These are phyloP conservation scores for Perca flavescens DNA, from an alignment of 2,113 vertebrate genomes.

Conservation along the genomic window DNA sequence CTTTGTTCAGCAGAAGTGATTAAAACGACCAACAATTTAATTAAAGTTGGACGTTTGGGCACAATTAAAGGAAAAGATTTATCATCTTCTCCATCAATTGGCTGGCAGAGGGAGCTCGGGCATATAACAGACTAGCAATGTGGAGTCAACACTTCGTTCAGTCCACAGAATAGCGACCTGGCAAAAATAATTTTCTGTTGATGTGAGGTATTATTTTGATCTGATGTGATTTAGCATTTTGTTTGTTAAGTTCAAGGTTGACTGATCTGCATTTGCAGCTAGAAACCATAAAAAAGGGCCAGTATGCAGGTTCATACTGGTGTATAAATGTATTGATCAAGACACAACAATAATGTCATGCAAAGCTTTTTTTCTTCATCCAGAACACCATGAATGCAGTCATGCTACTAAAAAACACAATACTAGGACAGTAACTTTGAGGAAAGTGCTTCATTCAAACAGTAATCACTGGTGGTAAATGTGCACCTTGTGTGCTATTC, in stretches of 20 bases:
- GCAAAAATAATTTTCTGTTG: not conserved
- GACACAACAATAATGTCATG: not conserved
- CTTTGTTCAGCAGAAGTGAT: constrained; percentile 37
- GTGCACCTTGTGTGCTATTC: constrained; percentile 27
- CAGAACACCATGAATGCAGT: not conserved
- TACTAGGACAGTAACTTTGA: not conserved
- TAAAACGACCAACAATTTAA: constrained; percentile 39
- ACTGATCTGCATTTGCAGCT: not conserved
- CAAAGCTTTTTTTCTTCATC: not conserved
- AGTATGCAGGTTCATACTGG: not conserved
- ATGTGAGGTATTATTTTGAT: constrained; percentile 14
- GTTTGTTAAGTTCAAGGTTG: not conserved
- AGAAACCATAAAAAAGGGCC: not conserved
- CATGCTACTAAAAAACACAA: not conserved
- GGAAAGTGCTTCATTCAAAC: constrained; percentile 2
- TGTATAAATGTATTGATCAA: not conserved
- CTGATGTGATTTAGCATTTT: not conserved
- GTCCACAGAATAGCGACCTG: not conserved
- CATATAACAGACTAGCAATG: not conserved
- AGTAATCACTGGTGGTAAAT: not conserved
- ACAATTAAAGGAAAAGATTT: constrained; percentile 35
- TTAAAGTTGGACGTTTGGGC: constrained; percentile 57
- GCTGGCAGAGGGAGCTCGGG: constrained; percentile 6
- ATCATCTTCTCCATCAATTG: constrained; percentile 49
- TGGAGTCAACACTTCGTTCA: constrained; percentile 12